These are phyloP conservation scores for Paramormyrops hopkinsi DNA, from an alignment of 2,797 vertebrate genomes.

Conservation along the genomic window DNA sequence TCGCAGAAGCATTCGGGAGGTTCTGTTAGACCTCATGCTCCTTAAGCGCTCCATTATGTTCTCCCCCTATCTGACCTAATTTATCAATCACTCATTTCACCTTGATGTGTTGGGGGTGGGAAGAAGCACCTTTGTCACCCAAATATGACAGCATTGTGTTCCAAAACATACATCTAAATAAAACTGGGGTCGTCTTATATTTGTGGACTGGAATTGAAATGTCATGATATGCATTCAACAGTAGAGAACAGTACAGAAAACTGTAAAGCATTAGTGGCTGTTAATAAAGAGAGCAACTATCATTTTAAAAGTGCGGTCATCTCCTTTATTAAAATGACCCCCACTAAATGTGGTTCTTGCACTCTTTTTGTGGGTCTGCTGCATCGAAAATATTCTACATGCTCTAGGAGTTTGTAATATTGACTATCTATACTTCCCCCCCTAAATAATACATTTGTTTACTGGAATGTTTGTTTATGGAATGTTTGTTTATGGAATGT, in stretches of 20 bases:
- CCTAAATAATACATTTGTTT: background rate
- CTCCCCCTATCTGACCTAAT: background rate
- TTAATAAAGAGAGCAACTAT: background rate
- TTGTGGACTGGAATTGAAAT: background rate
- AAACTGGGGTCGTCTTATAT: background rate
- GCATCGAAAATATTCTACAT: background rate
- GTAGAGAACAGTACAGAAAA: background rate
- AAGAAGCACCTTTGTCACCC: background rate
- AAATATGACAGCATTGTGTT: background rate
- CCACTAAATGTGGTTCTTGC: background rate
- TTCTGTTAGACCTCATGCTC: background rate
- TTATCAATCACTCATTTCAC: background rate
- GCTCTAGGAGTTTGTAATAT: background rate
- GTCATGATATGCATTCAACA: background rate
- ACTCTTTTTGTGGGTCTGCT: background rate
- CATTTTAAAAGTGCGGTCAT: background rate
- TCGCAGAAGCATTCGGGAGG: background rate
- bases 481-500: background rate
- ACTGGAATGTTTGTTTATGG: background rate
- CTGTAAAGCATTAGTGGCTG: background rate
- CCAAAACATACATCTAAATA: background rate
- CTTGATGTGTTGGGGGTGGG: background rate
- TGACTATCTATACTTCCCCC: background rate
- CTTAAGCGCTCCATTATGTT: background rate
- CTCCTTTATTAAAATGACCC: background rate